phyloP scores from a whole-genome alignment of 2,113 vertebrate genomes.

The Odocoileus virginianus region DNA sequence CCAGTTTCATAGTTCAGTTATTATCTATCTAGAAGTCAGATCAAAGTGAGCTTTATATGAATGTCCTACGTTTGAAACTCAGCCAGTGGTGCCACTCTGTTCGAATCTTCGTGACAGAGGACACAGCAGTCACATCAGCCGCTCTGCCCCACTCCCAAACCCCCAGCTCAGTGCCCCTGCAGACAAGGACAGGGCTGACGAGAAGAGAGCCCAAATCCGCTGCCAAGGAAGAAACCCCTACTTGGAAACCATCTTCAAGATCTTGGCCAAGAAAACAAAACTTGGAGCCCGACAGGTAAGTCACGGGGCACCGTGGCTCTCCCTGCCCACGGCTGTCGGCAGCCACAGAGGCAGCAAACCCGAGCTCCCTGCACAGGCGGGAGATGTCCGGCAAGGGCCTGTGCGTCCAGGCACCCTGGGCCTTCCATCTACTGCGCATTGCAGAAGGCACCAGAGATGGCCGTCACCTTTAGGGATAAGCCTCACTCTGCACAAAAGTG shows the following conservation, averaged over 20 bases:
- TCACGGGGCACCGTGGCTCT: neutral
- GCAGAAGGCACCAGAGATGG: neutral
- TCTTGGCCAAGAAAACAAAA: slow-evolving; percentile 31
- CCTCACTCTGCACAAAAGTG: neutral
- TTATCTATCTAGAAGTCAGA: neutral
- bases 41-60: neutral
- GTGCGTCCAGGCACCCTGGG: neutral
- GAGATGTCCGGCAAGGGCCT: neutral
- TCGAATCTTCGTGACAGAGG: neutral
- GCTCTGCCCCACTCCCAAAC: neutral
- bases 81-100: neutral
- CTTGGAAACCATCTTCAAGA: slow-evolving; percentile 29
- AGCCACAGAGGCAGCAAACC: neutral
- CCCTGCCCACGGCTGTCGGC: neutral
- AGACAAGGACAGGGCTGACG: neutral
- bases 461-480: neutral
- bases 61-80: neutral
- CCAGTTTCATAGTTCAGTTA: neutral
- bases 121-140: neutral
- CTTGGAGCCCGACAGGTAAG: neutral
- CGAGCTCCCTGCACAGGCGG: neutral
- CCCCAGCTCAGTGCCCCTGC: neutral
- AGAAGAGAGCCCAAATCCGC: neutral
- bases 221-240: slow-evolving; percentile 18
- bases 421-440: neutral